Percentiles rank a stretch among this genome's conserved stretches.
Evolutionary conservation across 2,113 vertebrate genomes (phyloP).

Genomic region (Coturnix japonica): DNA sequence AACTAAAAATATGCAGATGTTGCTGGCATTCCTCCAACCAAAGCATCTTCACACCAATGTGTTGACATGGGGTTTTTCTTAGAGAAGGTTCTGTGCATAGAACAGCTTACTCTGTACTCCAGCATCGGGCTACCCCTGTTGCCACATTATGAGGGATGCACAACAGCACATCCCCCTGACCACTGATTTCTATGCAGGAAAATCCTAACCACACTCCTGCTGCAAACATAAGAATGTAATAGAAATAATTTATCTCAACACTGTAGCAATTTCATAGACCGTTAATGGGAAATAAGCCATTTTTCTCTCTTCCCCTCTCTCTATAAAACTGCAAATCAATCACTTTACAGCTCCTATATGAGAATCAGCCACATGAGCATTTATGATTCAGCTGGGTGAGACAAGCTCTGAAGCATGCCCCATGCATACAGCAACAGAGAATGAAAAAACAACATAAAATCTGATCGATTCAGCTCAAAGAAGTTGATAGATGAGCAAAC

Average conservation of each 20-base stretch:
- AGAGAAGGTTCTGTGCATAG: neutral
- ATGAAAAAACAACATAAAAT: neutral
- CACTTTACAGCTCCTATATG: neutral
- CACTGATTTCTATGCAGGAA: neutral
- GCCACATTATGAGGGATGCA: neutral
- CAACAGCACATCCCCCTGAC: neutral
- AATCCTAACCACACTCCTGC: neutral
- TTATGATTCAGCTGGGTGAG: neutral
- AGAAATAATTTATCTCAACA: neutral
- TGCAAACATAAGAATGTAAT: neutral
- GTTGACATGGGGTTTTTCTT: neutral
- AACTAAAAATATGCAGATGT: neutral
- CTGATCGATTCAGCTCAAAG: neutral
- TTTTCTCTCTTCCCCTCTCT: neutral
- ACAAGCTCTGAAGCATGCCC: neutral
- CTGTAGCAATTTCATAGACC: neutral
- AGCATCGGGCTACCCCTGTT: neutral
- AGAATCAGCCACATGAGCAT: neutral
- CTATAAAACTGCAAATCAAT: neutral
- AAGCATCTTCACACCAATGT: neutral
- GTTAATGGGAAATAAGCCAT: neutral
- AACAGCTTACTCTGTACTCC: fast-evolving
- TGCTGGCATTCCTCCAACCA: neutral
- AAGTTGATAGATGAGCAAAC: neutral
- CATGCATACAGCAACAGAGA: neutral